A percentile compares a stretch with the other conserved stretches of the same genome.
These are phyloP conservation scores for Hipposideros larvatus DNA, from an alignment of 2,797 vertebrate genomes.

Conservation along the genomic window DNA sequence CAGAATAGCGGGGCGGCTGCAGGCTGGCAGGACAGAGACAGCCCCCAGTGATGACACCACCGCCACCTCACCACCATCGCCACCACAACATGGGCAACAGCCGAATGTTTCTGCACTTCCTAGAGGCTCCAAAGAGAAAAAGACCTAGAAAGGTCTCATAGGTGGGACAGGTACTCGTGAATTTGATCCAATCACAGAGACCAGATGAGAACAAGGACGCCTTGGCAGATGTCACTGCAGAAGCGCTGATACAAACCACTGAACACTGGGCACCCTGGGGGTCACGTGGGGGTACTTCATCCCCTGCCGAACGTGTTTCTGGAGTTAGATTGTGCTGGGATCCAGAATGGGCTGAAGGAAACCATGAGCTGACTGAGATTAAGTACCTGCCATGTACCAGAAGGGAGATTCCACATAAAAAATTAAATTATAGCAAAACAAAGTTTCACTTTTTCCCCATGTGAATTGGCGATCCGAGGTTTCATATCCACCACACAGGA, in stretches of 20 bases:
- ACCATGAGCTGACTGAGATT: neutral
- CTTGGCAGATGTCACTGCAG: neutral
- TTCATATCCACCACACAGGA: neutral
- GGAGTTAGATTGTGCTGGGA: neutral
- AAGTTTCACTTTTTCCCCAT: neutral
- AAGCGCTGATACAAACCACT: neutral
- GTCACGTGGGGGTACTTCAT: accelerated
- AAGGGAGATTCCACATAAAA: neutral
- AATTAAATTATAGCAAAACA: neutral
- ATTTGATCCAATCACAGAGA: neutral
- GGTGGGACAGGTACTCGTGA: neutral
- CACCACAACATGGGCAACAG: neutral
- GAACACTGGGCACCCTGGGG: neutral
- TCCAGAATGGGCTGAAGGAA: neutral
- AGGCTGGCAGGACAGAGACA: neutral
- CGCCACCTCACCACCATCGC: no score
- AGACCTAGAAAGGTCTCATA: neutral
- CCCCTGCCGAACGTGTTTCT: neutral
- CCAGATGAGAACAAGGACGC: neutral
- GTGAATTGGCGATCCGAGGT: neutral
- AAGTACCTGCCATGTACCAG: neutral
- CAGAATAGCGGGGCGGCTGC: neutral
- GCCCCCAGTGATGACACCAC: neutral
- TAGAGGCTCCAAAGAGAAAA: neutral
- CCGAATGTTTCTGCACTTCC: neutral